Conservation (phyloP, 2,797 vertebrate species). For the Dipus sagitta region DNA sequence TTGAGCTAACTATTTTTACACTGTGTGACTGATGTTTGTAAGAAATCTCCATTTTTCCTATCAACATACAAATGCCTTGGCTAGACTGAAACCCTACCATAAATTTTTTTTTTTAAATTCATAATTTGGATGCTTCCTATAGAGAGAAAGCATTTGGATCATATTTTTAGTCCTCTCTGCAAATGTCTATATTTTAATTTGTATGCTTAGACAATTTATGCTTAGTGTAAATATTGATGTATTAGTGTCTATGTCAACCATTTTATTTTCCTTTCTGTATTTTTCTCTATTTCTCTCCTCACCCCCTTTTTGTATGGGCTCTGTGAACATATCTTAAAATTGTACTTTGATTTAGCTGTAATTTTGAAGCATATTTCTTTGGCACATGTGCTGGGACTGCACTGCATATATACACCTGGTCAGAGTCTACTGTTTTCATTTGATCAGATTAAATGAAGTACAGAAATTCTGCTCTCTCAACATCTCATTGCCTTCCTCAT, state of each 20-base stretch:
- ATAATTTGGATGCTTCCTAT: not conserved
- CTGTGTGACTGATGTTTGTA: not conserved
- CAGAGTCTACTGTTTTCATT: not conserved
- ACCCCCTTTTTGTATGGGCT: not conserved
- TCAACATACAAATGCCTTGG: not conserved
- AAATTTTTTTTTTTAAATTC: too few species aligned
- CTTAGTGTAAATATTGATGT: not conserved
- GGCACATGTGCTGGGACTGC: not conserved
- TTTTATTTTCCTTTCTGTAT: not conserved
- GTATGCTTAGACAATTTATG: not conserved
- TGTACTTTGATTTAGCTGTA: slow-evolving; percentile 4
- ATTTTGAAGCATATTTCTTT: not conserved
- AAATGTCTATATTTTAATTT: not conserved
- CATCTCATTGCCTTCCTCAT: not conserved
- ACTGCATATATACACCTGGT: not conserved
- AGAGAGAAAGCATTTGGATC: not conserved
- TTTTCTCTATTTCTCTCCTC: not conserved
- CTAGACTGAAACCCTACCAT: too few species aligned
- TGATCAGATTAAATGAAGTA: not conserved
- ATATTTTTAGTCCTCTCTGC: not conserved
- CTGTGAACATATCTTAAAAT: not conserved
- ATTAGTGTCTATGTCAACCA: not conserved
- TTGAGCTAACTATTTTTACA: slow-evolving; percentile 7
- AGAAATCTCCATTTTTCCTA: not conserved
- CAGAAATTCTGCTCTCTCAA: not conserved